Conservation (phyloP, 2,113 vertebrate species). For the Synodontis membranacea region DNA sequence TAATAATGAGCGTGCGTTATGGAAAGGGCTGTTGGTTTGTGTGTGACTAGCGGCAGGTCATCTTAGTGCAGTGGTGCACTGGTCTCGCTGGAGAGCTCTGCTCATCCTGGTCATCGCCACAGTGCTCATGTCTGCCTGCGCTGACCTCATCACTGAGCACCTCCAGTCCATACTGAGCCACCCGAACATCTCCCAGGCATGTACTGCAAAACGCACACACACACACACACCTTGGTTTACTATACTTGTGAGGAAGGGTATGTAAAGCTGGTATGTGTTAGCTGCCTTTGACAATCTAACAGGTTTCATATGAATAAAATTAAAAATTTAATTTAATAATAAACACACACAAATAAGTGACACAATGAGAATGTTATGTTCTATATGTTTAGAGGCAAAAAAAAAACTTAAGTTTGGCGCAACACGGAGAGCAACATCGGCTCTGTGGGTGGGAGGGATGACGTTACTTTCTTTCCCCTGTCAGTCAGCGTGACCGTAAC, state of each 20-base stretch:
- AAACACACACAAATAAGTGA: background rate
- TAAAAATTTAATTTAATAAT: background rate
- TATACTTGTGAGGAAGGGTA: no score
- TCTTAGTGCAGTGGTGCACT: constrained; percentile 74
- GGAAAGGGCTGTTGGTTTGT: background rate
- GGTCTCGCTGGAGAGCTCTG: constrained; percentile 81
- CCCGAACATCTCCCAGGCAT: constrained; percentile 81
- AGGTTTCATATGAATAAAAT: background rate
- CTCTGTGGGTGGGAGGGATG: background rate
- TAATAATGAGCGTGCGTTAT: background rate
- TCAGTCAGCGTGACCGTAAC: background rate
- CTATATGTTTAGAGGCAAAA: background rate
- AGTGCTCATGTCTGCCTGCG: constrained; percentile 82
- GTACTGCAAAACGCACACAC: background rate
- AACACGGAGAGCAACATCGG: background rate
- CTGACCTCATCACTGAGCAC: constrained; percentile 82
- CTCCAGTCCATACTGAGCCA: constrained; percentile 83
- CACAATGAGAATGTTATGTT: background rate
- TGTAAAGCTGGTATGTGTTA: no score
- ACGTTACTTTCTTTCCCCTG: background rate
- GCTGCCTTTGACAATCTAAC: background rate
- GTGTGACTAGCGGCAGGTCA: constrained; percentile 58
- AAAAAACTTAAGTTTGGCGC: no score
- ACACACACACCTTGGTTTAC: no score
- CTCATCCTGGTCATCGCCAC: constrained; percentile 84